phyloP scores from a whole-genome alignment of 2,797 vertebrate genomes.

The Synaphobranchus kaupii region DNA sequence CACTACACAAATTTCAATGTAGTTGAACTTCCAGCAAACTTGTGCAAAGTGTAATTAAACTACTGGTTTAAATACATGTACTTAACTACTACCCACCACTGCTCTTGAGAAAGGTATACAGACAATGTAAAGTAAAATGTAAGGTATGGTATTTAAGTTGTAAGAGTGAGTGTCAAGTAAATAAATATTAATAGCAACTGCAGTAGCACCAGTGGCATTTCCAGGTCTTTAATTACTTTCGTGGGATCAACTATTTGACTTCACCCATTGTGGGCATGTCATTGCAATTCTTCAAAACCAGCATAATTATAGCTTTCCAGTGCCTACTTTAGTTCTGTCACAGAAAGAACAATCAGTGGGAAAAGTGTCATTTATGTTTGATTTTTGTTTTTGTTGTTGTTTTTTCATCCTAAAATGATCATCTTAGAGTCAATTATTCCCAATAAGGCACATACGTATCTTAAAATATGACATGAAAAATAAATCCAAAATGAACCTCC shows the following conservation, averaged over 20 bases:
- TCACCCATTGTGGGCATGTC: background rate
- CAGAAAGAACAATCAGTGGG: background rate
- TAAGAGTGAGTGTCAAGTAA: background rate
- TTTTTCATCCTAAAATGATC: background rate
- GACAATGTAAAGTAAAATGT: background rate
- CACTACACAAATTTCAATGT: too few species aligned
- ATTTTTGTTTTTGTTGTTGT: background rate
- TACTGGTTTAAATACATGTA: too few species aligned
- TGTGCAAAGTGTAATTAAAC: too few species aligned
- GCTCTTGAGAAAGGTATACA: background rate
- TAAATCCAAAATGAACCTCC: background rate
- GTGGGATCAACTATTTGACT: constrained; percentile 2
- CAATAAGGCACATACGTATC: background rate
- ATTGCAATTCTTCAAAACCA: background rate
- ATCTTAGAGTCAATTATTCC: background rate
- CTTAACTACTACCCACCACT: too few species aligned
- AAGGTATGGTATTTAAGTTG: background rate
- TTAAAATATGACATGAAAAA: background rate
- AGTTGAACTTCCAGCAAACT: too few species aligned
- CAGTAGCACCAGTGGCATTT: background rate
- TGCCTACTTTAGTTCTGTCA: background rate
- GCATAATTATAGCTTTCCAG: background rate
- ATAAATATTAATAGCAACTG: background rate
- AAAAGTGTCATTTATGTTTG: background rate
- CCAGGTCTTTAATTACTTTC: background rate